These are phyloP conservation scores for Australoheros scitulus DNA, from an alignment of 2,113 vertebrate species.

Conservation along the genomic window DNA sequence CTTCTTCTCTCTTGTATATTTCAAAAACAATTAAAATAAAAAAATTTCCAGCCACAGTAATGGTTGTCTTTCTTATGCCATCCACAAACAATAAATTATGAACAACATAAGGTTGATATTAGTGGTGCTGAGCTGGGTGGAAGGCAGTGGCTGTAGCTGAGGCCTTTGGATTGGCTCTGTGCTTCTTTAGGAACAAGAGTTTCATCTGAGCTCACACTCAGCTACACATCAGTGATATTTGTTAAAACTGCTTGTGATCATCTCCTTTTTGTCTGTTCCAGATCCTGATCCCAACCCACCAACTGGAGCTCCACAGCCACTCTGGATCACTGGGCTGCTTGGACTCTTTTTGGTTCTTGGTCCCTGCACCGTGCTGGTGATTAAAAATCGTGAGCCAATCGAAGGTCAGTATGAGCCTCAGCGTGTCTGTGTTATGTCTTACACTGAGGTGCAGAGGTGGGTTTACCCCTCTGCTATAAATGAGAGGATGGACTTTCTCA, in stretches of 20 bases:
- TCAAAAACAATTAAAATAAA: no score
- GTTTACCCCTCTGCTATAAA: not conserved
- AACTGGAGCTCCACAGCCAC: not conserved
- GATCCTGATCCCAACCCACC: rapidly evolving
- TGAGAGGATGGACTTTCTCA: no score
- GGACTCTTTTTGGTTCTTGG: rapidly evolving
- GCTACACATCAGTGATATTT: not conserved
- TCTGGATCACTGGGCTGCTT: rapidly evolving
- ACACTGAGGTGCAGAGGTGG: not conserved
- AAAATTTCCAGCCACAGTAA: no score
- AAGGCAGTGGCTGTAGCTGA: no score
- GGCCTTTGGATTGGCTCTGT: not conserved
- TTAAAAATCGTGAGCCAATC: rapidly evolving
- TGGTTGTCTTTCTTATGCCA: no score
- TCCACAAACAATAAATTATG: no score
- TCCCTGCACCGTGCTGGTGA: rapidly evolving
- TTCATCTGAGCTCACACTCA: not conserved
- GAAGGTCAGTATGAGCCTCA: rapidly evolving
- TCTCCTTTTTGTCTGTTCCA: not conserved
- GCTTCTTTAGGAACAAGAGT: not conserved
- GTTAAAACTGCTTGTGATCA: rapidly evolving
- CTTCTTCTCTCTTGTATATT: no score
- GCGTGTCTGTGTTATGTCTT: no score
- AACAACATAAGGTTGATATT: no score
- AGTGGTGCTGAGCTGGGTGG: no score